Evolutionary conservation across 1,140 invertebrate species (phyloP), one percentile per base, ranked within the genome.

Genomic region (Chrysoperla carnea): DNA sequence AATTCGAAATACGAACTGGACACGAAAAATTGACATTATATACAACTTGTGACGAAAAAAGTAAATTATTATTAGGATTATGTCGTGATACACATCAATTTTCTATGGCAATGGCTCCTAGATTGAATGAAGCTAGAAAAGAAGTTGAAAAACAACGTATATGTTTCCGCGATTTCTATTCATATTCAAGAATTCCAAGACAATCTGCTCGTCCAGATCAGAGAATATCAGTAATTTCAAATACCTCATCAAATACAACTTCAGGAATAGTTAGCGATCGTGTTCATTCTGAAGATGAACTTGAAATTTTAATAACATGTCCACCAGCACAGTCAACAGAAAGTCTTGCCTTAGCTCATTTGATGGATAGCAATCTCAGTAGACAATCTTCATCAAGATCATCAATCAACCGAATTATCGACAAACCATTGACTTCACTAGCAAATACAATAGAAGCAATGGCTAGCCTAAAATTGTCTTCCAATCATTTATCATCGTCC

Each of bases 81-180:
- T 95, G 89, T 63, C 78, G 82, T 52, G 81, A 85, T 48, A 92
- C 88, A 6, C 91, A 95, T 67, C 87, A 92, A 60, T 94, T 94
- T 64, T 87, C 84, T 51, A 87, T 94, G 84, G 82, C 85, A 55
- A 78, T 92, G 53, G 81, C 88, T 41, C 78, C 83, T 12, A 74
- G 84, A 51, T 66, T 89, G 23, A 81, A 70, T 51, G 86, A 91
- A 56, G 75, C 84, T 42, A 72, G 76, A 27, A 70, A 73, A 49
- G 70, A 78, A 44, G 79, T 87, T 51, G 78, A 82, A 56, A 72
- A 76, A 50, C 62, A 51, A 35, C 53, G 52, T 60, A 1, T 68
- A 66, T 54, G 55, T 5, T 48, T 57, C 8, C 60, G 70, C 39
- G 69, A 73, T 43, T 78, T 77, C 54, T 77, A 74, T 49, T 69